These are phyloP conservation scores for Syngnathus acus DNA, from an alignment of 2,797 vertebrate species.

Conservation along the genomic window DNA sequence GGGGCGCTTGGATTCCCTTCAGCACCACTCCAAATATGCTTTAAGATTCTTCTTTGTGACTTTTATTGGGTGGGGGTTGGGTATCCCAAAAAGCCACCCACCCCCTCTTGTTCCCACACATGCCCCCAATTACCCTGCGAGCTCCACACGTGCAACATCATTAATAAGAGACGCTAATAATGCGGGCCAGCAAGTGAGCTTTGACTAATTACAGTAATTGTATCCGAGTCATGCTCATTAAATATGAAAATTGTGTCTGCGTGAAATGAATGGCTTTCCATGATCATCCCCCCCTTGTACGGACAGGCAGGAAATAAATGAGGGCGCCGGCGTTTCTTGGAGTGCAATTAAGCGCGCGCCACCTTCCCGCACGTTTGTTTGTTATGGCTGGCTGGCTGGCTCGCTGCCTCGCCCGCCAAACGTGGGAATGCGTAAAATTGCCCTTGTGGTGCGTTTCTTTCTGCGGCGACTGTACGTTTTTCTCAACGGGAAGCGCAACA, in stretches of 20 bases:
- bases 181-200: constrained; percentile 74
- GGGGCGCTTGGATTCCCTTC: too few species aligned
- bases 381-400: constrained; percentile 50
- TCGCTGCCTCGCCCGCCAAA: constrained; percentile 37
- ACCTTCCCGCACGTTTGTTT: constrained; percentile 14
- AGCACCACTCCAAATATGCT: too few species aligned
- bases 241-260: constrained; percentile 90
- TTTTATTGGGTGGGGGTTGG: too few species aligned
- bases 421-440: constrained; percentile 43
- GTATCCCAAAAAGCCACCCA: background rate
- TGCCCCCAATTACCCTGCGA: constrained; percentile 68
- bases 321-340: constrained; percentile 48
- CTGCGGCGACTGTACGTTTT: background rate
- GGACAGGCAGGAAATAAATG: constrained; percentile 71
- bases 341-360: constrained; percentile 59
- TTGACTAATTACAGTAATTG: constrained; percentile 98
- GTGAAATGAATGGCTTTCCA: constrained; percentile 76
- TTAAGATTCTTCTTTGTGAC: too few species aligned
- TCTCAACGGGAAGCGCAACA: background rate
- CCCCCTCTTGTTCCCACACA: constrained; percentile 41
- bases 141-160: constrained; percentile 73
- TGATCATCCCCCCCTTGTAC: constrained; percentile 89
- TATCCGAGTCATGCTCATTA: constrained; percentile 95
- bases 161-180: constrained; percentile 92
- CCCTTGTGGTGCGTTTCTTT: constrained; percentile 39